phyloP scores from a whole-genome alignment of 1,140 invertebrate species.

The Scylla paramamosain region DNA sequence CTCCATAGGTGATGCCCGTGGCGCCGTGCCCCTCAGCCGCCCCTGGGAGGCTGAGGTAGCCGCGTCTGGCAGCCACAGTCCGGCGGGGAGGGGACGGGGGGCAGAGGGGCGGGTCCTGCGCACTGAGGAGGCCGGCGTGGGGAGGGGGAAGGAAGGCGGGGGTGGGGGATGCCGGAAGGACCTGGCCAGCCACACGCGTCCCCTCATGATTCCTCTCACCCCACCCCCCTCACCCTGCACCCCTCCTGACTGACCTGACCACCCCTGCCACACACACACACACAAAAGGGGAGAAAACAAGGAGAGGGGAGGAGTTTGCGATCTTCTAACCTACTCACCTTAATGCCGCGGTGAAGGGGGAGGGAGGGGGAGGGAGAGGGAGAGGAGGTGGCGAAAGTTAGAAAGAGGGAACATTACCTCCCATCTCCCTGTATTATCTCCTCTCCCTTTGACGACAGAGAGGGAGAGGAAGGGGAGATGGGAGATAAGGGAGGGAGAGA shows the following conservation, averaged over 20 bases:
- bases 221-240: neutral
- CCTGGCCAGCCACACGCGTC: no score
- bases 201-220: neutral
- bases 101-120: conserved; percentile 28
- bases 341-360: neutral
- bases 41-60: no score
- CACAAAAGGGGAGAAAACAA: neutral
- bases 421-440: no score
- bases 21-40: neutral
- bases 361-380: neutral
- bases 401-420: no score
- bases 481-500: neutral
- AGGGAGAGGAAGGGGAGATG: no score
- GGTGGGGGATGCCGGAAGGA: neutral
- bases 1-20: no score
- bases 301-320: neutral
- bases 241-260: neutral
- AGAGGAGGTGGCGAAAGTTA: no score
- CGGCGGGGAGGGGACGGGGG: neutral
- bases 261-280: neutral
- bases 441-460: no score
- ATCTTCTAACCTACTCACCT: neutral
- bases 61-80: conserved; percentile 17
- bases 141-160: neutral
- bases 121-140: conserved; percentile 57